phyloP scores from a whole-genome alignment of 2,888 invertebrate species.

The Thyatira batis region DNA sequence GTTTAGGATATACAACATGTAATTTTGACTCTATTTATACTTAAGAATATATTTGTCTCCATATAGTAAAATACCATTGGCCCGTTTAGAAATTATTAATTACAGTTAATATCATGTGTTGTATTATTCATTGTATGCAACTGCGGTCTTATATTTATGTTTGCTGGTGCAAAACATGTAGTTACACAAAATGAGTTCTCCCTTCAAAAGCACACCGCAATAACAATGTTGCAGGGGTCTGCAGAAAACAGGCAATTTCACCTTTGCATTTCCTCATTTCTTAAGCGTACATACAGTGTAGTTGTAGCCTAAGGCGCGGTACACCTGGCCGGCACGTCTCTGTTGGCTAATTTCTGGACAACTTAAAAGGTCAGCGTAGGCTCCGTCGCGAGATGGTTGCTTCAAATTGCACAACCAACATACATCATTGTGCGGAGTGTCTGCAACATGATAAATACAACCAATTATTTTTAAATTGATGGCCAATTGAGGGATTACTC shows the following conservation, averaged over 20 bases:
- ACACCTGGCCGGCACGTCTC: neutral
- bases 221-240: neutral
- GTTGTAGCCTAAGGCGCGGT: neutral
- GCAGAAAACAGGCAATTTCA: neutral
- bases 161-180: no score
- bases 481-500: neutral
- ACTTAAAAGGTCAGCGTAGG: conserved; percentile 40
- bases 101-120: no score
- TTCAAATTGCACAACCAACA: neutral
- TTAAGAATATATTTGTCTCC: no score
- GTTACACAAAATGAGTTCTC: no score
- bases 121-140: no score
- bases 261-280: conserved; percentile 3
- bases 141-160: no score
- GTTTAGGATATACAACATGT: neutral
- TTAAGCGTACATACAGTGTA: neutral
- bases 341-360: conserved; percentile 49
- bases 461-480: neutral
- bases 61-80: no score
- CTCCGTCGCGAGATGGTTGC: conserved; percentile 24
- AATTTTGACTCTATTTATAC: no score
- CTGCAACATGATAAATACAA: conserved; percentile 1
- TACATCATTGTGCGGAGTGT: neutral
- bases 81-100: no score
- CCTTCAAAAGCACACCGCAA: neutral